Base-by-base conservation (phyloP, 2,113 vertebrate species). In the Engraulis encrasicolus region DNA sequence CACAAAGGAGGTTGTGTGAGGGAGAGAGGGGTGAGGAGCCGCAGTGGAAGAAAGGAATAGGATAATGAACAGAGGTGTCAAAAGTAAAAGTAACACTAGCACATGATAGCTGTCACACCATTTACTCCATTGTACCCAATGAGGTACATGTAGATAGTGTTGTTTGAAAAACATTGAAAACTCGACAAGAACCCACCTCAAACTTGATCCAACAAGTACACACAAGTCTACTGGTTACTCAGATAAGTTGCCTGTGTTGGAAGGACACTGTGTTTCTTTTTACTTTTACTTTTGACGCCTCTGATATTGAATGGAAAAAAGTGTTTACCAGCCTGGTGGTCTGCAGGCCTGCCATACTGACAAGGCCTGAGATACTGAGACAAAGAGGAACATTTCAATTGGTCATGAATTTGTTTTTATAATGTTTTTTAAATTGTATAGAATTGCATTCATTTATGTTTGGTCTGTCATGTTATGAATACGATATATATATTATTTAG, bases 1-100 rank as follows among this genome's bases (percentile, higher is more conserved):
- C 91, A 93, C 92, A 90, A 97, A 96, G 91, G 94, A 97, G 82
- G 95, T 95, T 54, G 54, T 27, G 50, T 37, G 52, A 31, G 34
- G n/a, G 78, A 77, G 23, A 81, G 54, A 84, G 36, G 58, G 78
- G 19, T 19, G 74, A 50, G 48, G 23, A 36, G 17, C 49, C 61
- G 36, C 36, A 52, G 40, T 48, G 31, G 6, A 74, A 74, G 66
- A 15, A 34, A 17, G 27, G 58, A 66, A 66, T 6, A 27, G n/a
- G n/a, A n/a, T n/a, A n/a, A n/a, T n/a, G n/a, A n/a, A n/a, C n/a
- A n/a, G n/a, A n/a, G n/a, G n/a, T n/a, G n/a, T n/a, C n/a, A n/a
- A n/a, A n/a, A n/a, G n/a, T n/a, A n/a, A n/a, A n/a, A n/a, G n/a
- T n/a, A n/a, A n/a, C n/a, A n/a, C n/a, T n/a, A n/a, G n/a, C n/a